Base-by-base conservation (phyloP, 64 coral and sea anemone species). In the Trachythela sp. region DNA sequence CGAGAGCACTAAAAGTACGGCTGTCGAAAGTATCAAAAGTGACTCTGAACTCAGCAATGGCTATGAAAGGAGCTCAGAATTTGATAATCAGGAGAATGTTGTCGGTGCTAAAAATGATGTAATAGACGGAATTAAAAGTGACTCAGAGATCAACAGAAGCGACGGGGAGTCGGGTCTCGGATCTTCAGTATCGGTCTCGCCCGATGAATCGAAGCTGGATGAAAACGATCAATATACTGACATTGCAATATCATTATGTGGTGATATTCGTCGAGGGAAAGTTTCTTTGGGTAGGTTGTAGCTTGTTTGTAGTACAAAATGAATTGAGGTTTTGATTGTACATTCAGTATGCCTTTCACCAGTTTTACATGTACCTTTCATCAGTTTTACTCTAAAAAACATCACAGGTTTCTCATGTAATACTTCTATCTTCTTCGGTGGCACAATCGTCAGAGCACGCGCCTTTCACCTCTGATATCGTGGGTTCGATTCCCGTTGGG, bases 171-270 rank as follows among this genome's bases (percentile, higher is more conserved):
- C 75, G 13, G 75, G 27, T 18, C 1, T 80, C 10, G 75, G 75
- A 17, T 80, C 75, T 37, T 0, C 33, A 14, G 75, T 39, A 30
- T 80, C 75, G 8, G 32, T 36, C 15, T 36, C 75, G 20, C 32
- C 26, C 20, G 75, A 80, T 39, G 75, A 80, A 80, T 29, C 30
- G 37, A 80, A 80, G 30, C 15, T 36, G 30, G 31, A 35, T 29
- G 75, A 80, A 37, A 0, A 67, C 41, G 91, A 94, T 20, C 88
- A 89, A 1, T 99, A 99, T 77, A 48, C 85, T 43, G 88, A 99
- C 49, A 88, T 99, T 87, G 89, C 96, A 2, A 75, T 99, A 70
- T 99, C 96, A n/a, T 85, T 99, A 9, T 99, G 96, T 92, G 96
- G 96, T 5, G 94, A 94, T 17, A 60, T 99, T 1, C 91, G 68